These are phyloP conservation scores for Lasiurus cinereus DNA, from an alignment of 2,113 vertebrate species.

Conservation along the genomic window DNA sequence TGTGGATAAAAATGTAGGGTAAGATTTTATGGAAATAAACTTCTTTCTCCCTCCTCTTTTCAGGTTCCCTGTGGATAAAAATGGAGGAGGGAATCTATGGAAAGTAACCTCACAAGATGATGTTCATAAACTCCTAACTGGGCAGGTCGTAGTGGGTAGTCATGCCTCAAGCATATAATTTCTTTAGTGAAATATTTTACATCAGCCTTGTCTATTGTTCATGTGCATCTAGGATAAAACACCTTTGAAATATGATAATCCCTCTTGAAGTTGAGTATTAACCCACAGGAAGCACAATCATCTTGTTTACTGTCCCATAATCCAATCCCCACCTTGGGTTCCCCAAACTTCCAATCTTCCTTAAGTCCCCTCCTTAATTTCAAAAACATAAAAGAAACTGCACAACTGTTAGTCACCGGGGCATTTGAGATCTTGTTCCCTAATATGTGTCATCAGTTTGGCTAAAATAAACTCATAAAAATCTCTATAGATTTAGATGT, in stretches of 20 bases:
- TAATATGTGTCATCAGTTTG: background rate
- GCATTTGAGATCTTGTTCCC: background rate
- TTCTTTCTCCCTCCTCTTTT: background rate
- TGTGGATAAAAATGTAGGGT: background rate
- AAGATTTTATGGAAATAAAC: background rate
- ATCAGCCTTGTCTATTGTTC: background rate
- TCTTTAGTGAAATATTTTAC: background rate
- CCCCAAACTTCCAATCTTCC: background rate
- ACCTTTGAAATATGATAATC: background rate
- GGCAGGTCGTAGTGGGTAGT: background rate
- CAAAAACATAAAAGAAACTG: background rate
- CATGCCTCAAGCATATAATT: background rate
- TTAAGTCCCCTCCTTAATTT: background rate
- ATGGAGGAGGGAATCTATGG: background rate
- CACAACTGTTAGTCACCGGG: background rate
- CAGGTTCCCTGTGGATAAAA: background rate
- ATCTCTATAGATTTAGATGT: background rate
- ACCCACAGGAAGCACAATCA: background rate
- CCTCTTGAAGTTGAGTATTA: background rate
- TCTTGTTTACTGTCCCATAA: background rate
- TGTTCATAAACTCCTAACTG: background rate
- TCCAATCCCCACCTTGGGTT: background rate
- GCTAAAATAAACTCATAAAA: background rate
- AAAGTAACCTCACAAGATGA: background rate
- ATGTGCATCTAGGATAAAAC: background rate